Conservation (phyloP, 2,797 vertebrate species). For the Coreius guichenoti region DNA sequence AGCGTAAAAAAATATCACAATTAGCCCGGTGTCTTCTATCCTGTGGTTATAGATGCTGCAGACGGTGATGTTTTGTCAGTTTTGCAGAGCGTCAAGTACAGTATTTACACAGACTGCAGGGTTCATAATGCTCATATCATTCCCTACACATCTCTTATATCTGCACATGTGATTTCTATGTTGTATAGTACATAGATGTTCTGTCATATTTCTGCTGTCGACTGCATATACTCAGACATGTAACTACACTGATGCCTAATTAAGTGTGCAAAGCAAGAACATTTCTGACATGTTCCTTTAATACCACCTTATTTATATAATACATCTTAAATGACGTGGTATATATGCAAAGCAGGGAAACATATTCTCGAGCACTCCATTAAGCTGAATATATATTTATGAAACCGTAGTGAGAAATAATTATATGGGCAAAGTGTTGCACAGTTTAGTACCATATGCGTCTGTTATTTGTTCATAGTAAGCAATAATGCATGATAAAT, state of each 20-base stretch:
- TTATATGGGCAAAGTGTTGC: conserved; percentile 10
- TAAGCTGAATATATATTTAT: background rate
- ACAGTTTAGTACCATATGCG: conserved; percentile 31
- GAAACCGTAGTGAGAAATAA: conserved; percentile 20
- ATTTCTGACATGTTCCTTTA: conserved; percentile 17
- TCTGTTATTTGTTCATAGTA: conserved; percentile 52
- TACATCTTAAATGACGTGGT: background rate
- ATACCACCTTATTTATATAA: background rate
- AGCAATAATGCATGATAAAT: conserved; percentile 73
- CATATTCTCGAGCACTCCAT: background rate
- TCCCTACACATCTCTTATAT: conserved; percentile 1
- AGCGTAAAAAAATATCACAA: background rate
- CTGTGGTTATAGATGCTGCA: background rate
- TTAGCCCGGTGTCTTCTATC: background rate
- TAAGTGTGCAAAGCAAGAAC: background rate
- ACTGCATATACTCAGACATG: background rate
- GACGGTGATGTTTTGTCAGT: background rate
- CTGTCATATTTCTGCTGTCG: background rate
- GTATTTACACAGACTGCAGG: background rate
- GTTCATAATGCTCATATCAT: background rate
- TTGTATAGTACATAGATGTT: background rate
- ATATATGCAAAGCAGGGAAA: conserved; percentile 18
- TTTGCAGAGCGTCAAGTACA: background rate
- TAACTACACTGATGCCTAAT: conserved; percentile 24
- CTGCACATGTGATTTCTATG: background rate